phyloP scores from a whole-genome alignment of 2,113 vertebrate species.

The Odontesthes bonariensis region DNA sequence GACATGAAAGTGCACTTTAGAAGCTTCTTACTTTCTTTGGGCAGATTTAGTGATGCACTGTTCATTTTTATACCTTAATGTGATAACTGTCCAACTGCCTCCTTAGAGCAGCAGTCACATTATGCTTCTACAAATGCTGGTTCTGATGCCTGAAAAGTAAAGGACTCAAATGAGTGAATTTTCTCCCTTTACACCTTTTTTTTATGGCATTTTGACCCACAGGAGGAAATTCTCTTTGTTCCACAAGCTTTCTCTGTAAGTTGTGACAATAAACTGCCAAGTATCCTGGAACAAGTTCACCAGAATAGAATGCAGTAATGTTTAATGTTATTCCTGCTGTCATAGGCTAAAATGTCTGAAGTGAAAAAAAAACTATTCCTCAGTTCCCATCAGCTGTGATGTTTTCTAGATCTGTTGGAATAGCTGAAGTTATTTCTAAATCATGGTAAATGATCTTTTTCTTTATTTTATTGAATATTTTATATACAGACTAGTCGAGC shows the following conservation, averaged over 20 bases:
- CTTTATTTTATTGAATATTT: too few relatives aligned
- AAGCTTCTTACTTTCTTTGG: slow-evolving; percentile 7
- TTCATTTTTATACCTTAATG: slow-evolving; percentile 11
- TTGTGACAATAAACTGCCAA: background rate
- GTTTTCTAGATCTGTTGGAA: background rate
- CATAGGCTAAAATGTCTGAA: background rate
- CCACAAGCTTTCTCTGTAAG: background rate
- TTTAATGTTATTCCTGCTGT: background rate
- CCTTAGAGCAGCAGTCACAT: slow-evolving; percentile 2
- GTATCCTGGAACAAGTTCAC: too few relatives aligned
- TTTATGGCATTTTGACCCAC: background rate
- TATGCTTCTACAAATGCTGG: background rate
- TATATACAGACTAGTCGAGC: too few relatives aligned
- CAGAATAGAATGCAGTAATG: background rate
- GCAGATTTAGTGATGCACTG: background rate
- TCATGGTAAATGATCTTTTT: too few relatives aligned
- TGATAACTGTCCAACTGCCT: slow-evolving; percentile 2
- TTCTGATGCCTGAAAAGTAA: background rate
- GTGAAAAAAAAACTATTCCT: background rate
- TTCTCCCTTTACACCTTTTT: too few relatives aligned
- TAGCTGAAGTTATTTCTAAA: too few relatives aligned
- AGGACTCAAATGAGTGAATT: too few relatives aligned
- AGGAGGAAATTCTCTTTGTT: background rate
- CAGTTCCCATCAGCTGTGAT: background rate
- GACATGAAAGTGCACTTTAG: slow-evolving; percentile 10